These are phyloP conservation scores for Hydrotaea cyrtoneurina DNA, from an alignment of 2,888 invertebrate genomes.

Conservation along the genomic window DNA sequence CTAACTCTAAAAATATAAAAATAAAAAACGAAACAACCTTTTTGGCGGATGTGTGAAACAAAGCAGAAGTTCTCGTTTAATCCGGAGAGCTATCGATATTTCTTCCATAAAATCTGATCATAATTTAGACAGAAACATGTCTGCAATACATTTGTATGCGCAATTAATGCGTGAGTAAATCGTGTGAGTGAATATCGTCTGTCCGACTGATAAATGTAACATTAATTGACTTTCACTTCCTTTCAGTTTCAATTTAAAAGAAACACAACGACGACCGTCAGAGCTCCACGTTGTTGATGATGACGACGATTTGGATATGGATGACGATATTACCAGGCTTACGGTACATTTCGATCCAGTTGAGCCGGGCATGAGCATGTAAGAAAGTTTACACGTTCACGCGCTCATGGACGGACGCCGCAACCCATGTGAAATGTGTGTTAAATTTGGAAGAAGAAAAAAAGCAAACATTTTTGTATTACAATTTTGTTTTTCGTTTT, in stretches of 20 bases:
- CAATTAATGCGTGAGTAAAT: neutral
- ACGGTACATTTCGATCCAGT: neutral
- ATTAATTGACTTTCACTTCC: slow-evolving; percentile 78
- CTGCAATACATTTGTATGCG: neutral
- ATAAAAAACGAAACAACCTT: too few relatives aligned
- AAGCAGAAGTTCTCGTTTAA: too few relatives aligned
- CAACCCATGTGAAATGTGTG: slow-evolving; percentile 45
- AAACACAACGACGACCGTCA: slow-evolving; percentile 7
- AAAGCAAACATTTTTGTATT: neutral
- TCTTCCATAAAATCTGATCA: too few relatives aligned
- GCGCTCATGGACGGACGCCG: neutral
- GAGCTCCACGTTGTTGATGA: slow-evolving; percentile 19
- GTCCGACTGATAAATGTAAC: slow-evolving; percentile 72
- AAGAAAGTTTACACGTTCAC: slow-evolving; percentile 28
- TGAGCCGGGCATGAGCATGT: neutral
- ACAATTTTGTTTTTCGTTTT: neutral
- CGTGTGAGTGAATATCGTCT: neutral
- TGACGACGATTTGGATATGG: slow-evolving; percentile 26
- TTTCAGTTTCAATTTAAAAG: slow-evolving; percentile 69
- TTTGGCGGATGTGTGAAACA: too few relatives aligned
- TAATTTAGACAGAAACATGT: too few relatives aligned
- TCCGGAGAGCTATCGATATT: too few relatives aligned
- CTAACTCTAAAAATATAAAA: too few relatives aligned
- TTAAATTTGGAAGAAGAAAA: slow-evolving; percentile 46
- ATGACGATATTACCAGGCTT: slow-evolving; percentile 50